Conservation (phyloP, 1,140 invertebrate genomes). For the Chrysopa pallens region DNA sequence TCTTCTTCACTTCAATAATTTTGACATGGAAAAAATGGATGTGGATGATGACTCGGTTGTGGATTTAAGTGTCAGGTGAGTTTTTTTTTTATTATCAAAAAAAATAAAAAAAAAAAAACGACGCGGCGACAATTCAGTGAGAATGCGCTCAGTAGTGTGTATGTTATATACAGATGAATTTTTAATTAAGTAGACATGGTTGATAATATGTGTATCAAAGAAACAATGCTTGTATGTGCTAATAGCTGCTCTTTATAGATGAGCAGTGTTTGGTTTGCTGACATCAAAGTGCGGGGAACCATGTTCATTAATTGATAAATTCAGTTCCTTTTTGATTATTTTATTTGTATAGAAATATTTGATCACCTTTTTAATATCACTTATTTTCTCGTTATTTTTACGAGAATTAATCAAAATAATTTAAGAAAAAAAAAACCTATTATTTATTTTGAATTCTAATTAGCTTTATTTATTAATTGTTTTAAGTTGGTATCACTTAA, state of each 20-base stretch:
- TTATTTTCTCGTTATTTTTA: too few species aligned
- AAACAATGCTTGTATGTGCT: conserved; percentile 4
- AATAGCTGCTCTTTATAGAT: conserved; percentile 2
- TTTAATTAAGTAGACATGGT: neutral
- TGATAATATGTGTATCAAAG: conserved; percentile 7
- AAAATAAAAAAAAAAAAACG: too few species aligned
- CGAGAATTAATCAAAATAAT: too few species aligned
- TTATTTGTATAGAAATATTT: too few species aligned
- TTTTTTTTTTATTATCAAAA: too few species aligned
- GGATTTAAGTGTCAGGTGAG: conserved; percentile 56
- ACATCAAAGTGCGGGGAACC: neutral
- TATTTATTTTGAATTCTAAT: too few species aligned
- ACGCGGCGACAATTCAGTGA: too few species aligned
- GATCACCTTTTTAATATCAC: too few species aligned
- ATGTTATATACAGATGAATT: conserved; percentile 5
- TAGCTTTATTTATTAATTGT: too few species aligned
- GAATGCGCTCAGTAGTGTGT: conserved; percentile 1
- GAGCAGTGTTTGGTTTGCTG: neutral
- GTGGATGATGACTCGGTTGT: conserved; percentile 38
- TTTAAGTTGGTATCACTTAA: too few species aligned
- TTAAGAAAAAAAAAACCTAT: too few species aligned
- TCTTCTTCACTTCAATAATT: conserved; percentile 3
- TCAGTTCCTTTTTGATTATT: conserved; percentile 9
- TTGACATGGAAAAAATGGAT: conserved; percentile 37
- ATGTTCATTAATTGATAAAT: neutral